Base-by-base conservation (phyloP, 2,113 vertebrate genomes). In the Poeciliopsis occidentalis region DNA sequence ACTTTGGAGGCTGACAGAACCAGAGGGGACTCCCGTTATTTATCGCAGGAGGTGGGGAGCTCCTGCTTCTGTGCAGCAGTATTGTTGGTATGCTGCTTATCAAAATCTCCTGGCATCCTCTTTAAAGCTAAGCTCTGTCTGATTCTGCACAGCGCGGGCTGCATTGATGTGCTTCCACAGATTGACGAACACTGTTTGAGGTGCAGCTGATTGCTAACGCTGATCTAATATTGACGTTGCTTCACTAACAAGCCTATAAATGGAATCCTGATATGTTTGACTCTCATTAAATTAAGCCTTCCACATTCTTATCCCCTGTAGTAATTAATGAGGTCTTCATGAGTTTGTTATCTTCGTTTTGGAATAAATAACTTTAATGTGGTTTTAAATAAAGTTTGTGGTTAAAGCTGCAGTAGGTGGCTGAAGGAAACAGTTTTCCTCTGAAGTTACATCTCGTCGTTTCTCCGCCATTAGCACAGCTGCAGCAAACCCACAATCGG, bases 1-100 rank as follows among this genome's bases (percentile, higher is more conserved):
- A 85, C 76, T 69, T 84, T 77, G 80, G 75, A 67, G 47, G 76
- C 76, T 66, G 76, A 85, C 67, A 69, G 69, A 85, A 63, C 67
- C 70, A 70, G 73, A 72, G 80, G 79, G 81, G 77, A 64, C 84
- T 77, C 66, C n/a, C 69, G 81, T 76, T 82, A 76, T 80, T 86
- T 60, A 77, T 80, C 88, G 80, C 74, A 27, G 12, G 34, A 37
- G 34, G 34, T 8, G 12, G 60, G 27, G 39, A 60, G 72, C 69
- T 82, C 71, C 68, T 60, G 65, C 60, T 81, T 81, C 76, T 84
- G 81, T 78, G 66, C 26, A n/a, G 69, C 51, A 30, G 60, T 34
- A 51, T 79, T 77, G 76, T 87, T 57, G 72, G 75, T 70, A 76
- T 41, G 64, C 69, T 51, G 64, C 71, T 80, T 73, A 76, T 87